Conservation (phyloP, 2,888 invertebrate species). For the Omphaloscelis lunosa region DNA sequence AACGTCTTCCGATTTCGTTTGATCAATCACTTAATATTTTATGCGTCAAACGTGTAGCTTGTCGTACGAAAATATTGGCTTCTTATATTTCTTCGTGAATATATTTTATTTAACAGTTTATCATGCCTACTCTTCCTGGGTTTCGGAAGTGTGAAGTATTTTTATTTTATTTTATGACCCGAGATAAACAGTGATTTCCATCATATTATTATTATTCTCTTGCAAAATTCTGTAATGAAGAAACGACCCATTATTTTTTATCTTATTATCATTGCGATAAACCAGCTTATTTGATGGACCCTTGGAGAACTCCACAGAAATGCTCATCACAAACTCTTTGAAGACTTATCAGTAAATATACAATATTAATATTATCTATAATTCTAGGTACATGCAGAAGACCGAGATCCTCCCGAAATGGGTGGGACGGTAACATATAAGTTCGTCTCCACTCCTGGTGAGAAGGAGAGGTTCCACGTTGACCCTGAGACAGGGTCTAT, state of each 20-base stretch:
- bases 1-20: slow-evolving; percentile 62
- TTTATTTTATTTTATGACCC: slow-evolving; percentile 1
- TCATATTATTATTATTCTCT: not conserved
- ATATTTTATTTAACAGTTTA: slow-evolving; percentile 36
- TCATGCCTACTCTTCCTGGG: not conserved
- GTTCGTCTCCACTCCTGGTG: slow-evolving; percentile 94
- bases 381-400: slow-evolving; percentile 91
- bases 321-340: not conserved
- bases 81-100: slow-evolving; percentile 45
- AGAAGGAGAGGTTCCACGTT: slow-evolving; percentile 95
- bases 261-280: not conserved
- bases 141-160: slow-evolving; percentile 14
- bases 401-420: slow-evolving; percentile 93
- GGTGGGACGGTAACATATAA: slow-evolving; percentile 96
- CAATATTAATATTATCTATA: slow-evolving; percentile 22
- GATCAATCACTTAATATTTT: slow-evolving; percentile 69
- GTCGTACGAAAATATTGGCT: slow-evolving; percentile 56
- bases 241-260: not conserved
- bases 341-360: not conserved
- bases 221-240: not conserved
- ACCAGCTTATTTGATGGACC: not conserved
- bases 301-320: not conserved
- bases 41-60: slow-evolving; percentile 50
- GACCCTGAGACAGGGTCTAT: slow-evolving; percentile 94
- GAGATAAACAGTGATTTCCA: not conserved